Conservation (phyloP, 2,113 vertebrate species). For the Phoenicopterus ruber region DNA sequence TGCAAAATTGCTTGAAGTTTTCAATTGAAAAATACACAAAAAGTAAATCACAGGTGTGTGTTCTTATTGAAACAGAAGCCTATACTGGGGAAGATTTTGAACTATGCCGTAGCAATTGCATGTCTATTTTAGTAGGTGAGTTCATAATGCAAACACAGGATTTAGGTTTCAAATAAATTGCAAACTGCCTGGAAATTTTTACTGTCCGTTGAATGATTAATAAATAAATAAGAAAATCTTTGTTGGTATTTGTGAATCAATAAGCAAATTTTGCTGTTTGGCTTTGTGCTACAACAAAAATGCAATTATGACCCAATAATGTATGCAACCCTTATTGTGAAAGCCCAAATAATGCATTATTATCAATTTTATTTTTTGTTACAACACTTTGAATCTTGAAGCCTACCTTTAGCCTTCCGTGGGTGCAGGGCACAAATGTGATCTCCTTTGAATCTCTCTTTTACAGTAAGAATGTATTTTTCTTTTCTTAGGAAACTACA, state of each 20-base stretch:
- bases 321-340: neutral
- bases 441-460: neutral
- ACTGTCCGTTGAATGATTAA: neutral
- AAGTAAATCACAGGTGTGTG: neutral
- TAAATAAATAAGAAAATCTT: neutral
- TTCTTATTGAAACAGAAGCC: neutral
- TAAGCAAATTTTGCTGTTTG: neutral
- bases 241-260: neutral
- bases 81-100: neutral
- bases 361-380: neutral
- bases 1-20: neutral
- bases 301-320: accelerated
- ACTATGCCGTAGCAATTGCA: neutral
- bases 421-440: neutral
- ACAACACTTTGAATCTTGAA: neutral
- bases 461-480: neutral
- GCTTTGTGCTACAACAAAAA: neutral
- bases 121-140: neutral
- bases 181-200: neutral
- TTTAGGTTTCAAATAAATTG: neutral
- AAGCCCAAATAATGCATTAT: neutral
- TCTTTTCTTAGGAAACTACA: slow-evolving; percentile 65
- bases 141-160: neutral
- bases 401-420: neutral
- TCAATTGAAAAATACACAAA: neutral